Evolutionary conservation across 2,113 vertebrate species (phyloP), one percentile per base, ranked within the genome.

Genomic region (Bungarus multicinctus): DNA sequence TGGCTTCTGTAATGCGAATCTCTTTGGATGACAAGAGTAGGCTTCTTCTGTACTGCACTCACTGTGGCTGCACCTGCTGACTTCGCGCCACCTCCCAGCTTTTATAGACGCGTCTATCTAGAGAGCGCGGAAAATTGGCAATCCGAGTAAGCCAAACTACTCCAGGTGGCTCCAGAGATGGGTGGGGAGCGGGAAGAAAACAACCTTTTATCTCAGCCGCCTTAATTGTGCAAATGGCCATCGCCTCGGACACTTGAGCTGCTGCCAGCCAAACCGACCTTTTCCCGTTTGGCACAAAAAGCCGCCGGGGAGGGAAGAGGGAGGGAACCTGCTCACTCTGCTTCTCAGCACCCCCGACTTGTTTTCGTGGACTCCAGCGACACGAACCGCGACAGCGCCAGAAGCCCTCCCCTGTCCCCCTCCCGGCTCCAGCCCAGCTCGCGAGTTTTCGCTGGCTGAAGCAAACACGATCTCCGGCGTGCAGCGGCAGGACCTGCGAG

Each of bases 401-500:
- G 8, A 25, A 53, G 30, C 87, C 87, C 87, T 30, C 43, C 45
- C 58, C 16, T 47, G 3, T 8, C 25, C 57, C 39, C 39, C 27
- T 7, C 90, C 52, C 50, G 20, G 1, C n/a, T 25, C 20, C 85
- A 27, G 50, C 50, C 45, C 50, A 18, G 39, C 20, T 54, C 47
- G 91, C 87, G 50, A 39, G 86, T 39, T 45, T 89, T 50, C 58
- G 74, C 74, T 81, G 34, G 74, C 92, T 22, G 43, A 58, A 58
- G 10, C 88, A 4, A 45, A 85, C 47, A 45, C 45, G 11, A 90
- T 90, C 16, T 30, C 90, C 92, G 30, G 87, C 87, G 89, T 85
- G 87, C 87, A 64, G 69, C 85, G 89, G 69, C 92, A 93, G 74
- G 74, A 81, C 85, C 94, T 90, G 95, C 86, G 53, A 93, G 14